Base-by-base conservation (phyloP, 2,888 invertebrate genomes). In the Drosophila fungiperda region DNA sequence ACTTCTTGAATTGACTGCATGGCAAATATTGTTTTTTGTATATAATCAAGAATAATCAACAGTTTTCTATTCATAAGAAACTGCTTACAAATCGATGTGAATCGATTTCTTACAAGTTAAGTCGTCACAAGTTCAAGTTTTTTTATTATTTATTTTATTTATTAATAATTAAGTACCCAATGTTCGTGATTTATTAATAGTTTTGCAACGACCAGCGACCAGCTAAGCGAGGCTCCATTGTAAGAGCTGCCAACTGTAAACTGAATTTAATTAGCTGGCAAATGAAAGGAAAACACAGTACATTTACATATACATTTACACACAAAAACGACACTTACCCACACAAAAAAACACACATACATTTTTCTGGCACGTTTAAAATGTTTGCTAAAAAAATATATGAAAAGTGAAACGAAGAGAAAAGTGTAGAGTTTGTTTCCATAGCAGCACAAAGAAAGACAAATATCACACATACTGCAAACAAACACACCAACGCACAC, bases 201-300 rank as follows among this genome's bases (percentile, higher is more conserved):
- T 23, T 15, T 15, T 3, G 2, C 20, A 8, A 23, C 15, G 45
- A 23, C 15, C 15, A 15, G 8, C 15, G 7, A 15, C 20, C 20
- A 45, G 23, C 20, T 23, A 2, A 23, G 45, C 15, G 45, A 15
- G 15, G 2, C 8, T 45, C 8, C 15, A 23, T 45, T 15, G 15
- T 2, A 45, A 15, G 2, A 15, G 45, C 57, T 63, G 73, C 20
- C 45, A 55, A 58, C 32, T 65, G 53, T 53, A 73, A 76, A 64
- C 65, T 53, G 40, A 70, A 69, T 70, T 77, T 68, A 77, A 80
- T 79, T 70, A 70, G 69, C 58, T 70, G 50, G 35, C 61, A 71
- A 82, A 82, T 83, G 62, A 71, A 88, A 83, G 52, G 53, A 74
- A 72, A 86, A 80, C 61, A 85, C 26, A 36, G 52, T n/a, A 15